Evolutionary conservation across 92 coral and sea anemone genomes (phyloP), one percentile per base, ranked within the genome.

Genomic region (Umimayanthus chanpuru): DNA sequence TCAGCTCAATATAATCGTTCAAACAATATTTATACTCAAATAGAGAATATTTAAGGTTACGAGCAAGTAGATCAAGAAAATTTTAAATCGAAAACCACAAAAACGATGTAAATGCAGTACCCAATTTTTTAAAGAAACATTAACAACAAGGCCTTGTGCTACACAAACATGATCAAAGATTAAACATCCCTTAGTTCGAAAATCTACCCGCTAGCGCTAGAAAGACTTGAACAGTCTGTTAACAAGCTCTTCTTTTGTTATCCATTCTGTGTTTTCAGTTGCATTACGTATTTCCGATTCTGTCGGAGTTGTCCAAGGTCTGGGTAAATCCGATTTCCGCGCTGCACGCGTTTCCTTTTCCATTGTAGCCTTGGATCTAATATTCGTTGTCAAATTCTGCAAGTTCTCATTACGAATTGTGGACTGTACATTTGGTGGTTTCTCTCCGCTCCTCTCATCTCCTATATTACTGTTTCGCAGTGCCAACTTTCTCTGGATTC

Each of bases 171-270:
- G 36, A 73, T 73, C 23, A 36, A 0, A 23, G 77, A 73, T 29
- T 30, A 73, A 29, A 53, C 39, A 73, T 32, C 40, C n/a, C n/a
- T 82, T 29, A 49, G 61, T 70, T 82, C 6, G 30, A 41, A 36
- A 26, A 6, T 26, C 53, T 25, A 50, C 76, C 74, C 70, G 61
- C 78, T 83, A 71, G 5, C 36, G 36, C 36, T 32, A 32, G 0
- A 88, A 36, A 79, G 79, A 85, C 9, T 94, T 92, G 50, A 90
- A 94, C 12, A 94, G 77, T 68, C 82, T 74, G 72, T 84, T 82
- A 40, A 89, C 65, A 83, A 94, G 85, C 72, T 94, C 98, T 14
- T 94, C 95, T 88, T 93, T 90, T 11, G 98, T 93, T 49, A 92
- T 88, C 98, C 98, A 94, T 23, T 68, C 41, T 4, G 41, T 84